Base-by-base conservation (phyloP, 1,140 invertebrate species). In the Planococcus citri region DNA sequence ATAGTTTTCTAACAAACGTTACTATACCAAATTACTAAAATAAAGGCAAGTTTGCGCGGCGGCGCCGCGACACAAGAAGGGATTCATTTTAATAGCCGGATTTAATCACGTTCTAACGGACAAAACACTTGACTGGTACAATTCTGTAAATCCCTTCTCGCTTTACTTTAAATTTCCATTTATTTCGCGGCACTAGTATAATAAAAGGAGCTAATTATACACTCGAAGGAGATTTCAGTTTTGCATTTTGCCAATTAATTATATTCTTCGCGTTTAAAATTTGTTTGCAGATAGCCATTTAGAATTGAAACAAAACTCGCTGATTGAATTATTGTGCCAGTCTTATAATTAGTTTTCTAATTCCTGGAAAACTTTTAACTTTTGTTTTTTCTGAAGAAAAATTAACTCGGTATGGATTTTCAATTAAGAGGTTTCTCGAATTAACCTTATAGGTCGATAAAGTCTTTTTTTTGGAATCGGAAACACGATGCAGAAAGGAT, bases 111-210 rank as follows among this genome's bases (percentile, higher is more conserved):
- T 64, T 64, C 60, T 25, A 25, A 27, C 60, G 60, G 60, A 64
- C 60, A 64, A 64, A 64, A 64, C 60, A 64, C 60, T 64, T 64
- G 21, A 64, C 60, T 64, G 22, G 60, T 64, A 64, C 60, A 64
- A 64, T 20, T 64, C 60, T 25, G 60, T 64, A 25, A 64, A 25
- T 25, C 22, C 60, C 22, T 64, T 64, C 60, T 64, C 60, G 60
- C 22, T 64, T 64, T 24, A 64, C 60, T 64, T 64, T 64, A 64
- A 64, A 64, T 64, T 64, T 64, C 60, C 60, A 64, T 64, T 64
- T 64, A 64, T 64, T 64, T 64, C 22, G 60, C 60, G 10, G 25
- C 14, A 21, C 25, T 3, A 9, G 6, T 10, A 64, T 21, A 64
- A 64, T 64, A 25, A 64, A 64, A 64, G 20, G 60, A 21, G 24